These are phyloP conservation scores for Koerneria pararmatus DNA, from an alignment of 2,888 invertebrate genomes.

Conservation along the genomic window DNA sequence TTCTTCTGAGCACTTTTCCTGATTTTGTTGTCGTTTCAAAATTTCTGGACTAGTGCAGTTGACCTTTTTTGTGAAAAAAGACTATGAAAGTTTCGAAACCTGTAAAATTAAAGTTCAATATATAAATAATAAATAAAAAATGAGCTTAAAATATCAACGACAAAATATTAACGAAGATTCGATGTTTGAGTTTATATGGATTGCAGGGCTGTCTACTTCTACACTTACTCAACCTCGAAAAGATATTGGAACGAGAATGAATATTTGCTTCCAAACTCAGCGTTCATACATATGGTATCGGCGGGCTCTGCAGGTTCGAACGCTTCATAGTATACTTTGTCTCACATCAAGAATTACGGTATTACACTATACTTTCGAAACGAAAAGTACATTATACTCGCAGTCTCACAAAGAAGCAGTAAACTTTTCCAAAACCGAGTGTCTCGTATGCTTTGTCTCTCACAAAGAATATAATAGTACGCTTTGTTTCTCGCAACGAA, in stretches of 20 bases:
- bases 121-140: neutral
- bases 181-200: constrained; percentile 30
- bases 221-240: constrained; percentile 93
- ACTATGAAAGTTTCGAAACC: neutral
- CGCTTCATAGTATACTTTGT: constrained; percentile 21
- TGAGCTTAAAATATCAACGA: neutral
- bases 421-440: no score
- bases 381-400: no score
- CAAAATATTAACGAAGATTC: constrained; percentile 21
- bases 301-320: constrained; percentile 81
- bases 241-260: constrained; percentile 69
- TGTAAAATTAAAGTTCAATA: neutral
- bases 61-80: neutral
- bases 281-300: constrained; percentile 86
- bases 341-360: constrained; percentile 8
- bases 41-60: no score
- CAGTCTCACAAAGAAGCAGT: no score
- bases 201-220: constrained; percentile 90
- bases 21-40: no score
- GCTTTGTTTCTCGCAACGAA: no score
- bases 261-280: constrained; percentile 75
- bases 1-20: no score
- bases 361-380: no score
- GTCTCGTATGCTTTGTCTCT: no score
- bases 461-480: no score